Base-by-base conservation (phyloP, 37 sponge, comb jelly and placozoan genomes). In the Halichondria panicea region DNA sequence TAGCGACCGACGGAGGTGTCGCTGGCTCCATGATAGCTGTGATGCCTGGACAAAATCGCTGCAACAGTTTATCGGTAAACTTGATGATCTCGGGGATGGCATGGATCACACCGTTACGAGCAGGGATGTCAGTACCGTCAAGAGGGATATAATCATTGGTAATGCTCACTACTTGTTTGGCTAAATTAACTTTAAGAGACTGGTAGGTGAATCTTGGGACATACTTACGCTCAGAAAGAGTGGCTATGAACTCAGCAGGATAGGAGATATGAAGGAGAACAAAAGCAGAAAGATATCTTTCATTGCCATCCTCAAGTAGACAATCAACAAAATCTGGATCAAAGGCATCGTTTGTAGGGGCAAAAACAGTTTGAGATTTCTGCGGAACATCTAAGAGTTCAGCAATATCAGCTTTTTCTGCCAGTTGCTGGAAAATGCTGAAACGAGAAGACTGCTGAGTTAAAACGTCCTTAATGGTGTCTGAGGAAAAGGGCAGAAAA, bases 51-150 rank as follows among this genome's bases (percentile, higher is more conserved):
- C n/a, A n/a, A n/a, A n/a, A n/a, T n/a, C n/a, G n/a, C n/a, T n/a
- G n/a, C n/a, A n/a, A n/a, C n/a, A n/a, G n/a, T n/a, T n/a, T n/a
- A n/a, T n/a, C n/a, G 19, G n/a, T 33, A 43, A 61, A 75, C 27
- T 75, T 46, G 42, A 75, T 44, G 5, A 7, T 11, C 1, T 4
- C 19, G 27, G 58, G 41, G 4, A 82, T 33, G 3, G 33, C 35
- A 40, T 82, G 82, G 21, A 82, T 64, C 25, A 82, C 82, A 30
- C 82, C 82, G 65, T 82, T 82, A 0, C 44, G 63, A 34, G 82
- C 82, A 22, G 64, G 36, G 34, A 66, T 64, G 67, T 82, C 82
- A 2, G 56, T 22, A 13, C 65, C 68, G 13, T 46, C 43, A 15
- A 82, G 44, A 1, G 67, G 64, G 33, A 71, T 73, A 28, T 15